These are phyloP conservation scores for Hypselothyrea guttata DNA, from an alignment of 2,888 invertebrate species.

Conservation along the genomic window DNA sequence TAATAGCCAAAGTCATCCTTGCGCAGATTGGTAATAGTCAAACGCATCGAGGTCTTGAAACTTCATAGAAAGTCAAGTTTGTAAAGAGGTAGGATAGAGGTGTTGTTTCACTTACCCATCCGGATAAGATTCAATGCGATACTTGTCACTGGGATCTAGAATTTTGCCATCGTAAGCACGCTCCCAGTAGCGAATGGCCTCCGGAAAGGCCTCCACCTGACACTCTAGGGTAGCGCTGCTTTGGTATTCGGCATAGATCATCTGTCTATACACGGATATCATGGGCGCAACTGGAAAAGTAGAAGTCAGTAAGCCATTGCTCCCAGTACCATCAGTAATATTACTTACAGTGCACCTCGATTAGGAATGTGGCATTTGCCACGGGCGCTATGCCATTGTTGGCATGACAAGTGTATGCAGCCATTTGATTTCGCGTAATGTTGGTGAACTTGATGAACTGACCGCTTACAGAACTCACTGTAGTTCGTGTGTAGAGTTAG, in stretches of 20 bases:
- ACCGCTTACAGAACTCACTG: conserved; percentile 89
- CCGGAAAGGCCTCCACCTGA: conserved; percentile 94
- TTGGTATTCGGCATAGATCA: conserved; percentile 88
- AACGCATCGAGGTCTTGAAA: conserved; percentile 88
- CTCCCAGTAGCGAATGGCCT: conserved; percentile 93
- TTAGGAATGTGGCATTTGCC: conserved; percentile 89
- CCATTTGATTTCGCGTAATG: conserved; percentile 88
- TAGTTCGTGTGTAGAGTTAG: conserved; percentile 39
- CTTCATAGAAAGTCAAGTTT: conserved; percentile 41
- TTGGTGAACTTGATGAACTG: conserved; percentile 90
- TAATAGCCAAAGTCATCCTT: conserved; percentile 89
- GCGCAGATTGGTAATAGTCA: conserved; percentile 88
- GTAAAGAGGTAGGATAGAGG: too few species aligned
- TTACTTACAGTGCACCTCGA: conserved; percentile 95
- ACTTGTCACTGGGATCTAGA: conserved; percentile 87
- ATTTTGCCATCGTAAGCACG: conserved; percentile 87
- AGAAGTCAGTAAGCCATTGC: not conserved
- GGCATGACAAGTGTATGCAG: conserved; percentile 88
- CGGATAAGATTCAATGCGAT: conserved; percentile 85
- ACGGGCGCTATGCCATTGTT: conserved; percentile 93
- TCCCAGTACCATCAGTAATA: conserved; percentile 10
- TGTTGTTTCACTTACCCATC: conserved; percentile 81
- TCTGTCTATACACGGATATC: conserved; percentile 90
- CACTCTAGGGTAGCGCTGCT: conserved; percentile 89
- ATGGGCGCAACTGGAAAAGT: conserved; percentile 89